phyloP scores from a whole-genome alignment of 1,140 invertebrate genomes.

The Drosophila kikkawai region DNA sequence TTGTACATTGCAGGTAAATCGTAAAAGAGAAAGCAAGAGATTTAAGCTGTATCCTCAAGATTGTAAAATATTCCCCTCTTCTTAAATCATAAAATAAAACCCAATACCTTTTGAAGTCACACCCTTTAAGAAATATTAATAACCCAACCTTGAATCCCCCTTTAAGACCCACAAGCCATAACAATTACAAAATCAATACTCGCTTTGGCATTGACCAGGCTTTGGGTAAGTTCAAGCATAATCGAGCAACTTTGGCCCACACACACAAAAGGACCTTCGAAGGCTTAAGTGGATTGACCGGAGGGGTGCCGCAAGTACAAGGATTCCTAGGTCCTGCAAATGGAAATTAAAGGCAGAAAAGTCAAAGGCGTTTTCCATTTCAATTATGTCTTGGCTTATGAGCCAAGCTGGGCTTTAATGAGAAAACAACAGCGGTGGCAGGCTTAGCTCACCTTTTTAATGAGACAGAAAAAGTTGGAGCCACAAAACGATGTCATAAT shows the following conservation, averaged over 20 bases:
- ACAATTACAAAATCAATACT: slow-evolving; percentile 33
- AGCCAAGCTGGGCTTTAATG: slow-evolving; percentile 37
- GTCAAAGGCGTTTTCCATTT: slow-evolving; percentile 24
- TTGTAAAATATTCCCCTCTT: neutral
- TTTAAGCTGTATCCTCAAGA: neutral
- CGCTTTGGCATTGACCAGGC: slow-evolving; percentile 21
- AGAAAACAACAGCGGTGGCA: slow-evolving; percentile 14
- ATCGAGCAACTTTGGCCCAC: slow-evolving; percentile 13
- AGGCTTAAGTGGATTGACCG: slow-evolving; percentile 19
- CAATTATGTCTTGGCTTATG: slow-evolving; percentile 32
- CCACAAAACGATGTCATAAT: slow-evolving; percentile 59
- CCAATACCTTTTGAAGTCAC: too few species aligned
- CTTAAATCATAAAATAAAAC: neutral
- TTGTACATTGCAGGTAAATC: neutral
- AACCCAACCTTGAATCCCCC: neutral
- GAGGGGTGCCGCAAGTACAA: neutral
- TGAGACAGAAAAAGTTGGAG: slow-evolving; percentile 53
- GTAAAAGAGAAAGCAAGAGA: neutral
- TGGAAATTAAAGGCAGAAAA: slow-evolving; percentile 29
- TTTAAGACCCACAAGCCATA: neutral
- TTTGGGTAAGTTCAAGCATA: slow-evolving; percentile 27
- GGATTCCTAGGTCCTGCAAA: slow-evolving; percentile 23
- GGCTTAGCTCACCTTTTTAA: slow-evolving; percentile 49
- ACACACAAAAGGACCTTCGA: slow-evolving; percentile 6
- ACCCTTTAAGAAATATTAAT: neutral